Percentiles rank a stretch among this genome's conserved stretches.
Evolutionary conservation across 2,797 vertebrate genomes (phyloP).

Genomic region (Acanthis flammea): DNA sequence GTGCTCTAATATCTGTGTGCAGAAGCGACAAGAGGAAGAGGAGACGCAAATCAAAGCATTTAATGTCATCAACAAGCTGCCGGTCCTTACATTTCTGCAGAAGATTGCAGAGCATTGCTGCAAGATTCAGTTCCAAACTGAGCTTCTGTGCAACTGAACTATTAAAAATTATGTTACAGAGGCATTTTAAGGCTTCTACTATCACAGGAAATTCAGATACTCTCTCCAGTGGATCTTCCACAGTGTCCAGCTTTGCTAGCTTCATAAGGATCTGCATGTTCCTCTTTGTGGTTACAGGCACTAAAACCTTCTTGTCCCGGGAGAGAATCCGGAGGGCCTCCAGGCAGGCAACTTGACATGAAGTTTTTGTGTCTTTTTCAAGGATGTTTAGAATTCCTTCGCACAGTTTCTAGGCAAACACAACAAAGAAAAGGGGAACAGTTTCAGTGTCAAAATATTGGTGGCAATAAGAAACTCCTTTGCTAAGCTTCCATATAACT

Average conservation of each 20-base stretch:
- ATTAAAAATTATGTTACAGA: conserved; percentile 96
- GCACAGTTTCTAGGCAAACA: conserved; percentile 85
- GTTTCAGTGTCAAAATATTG: neutral
- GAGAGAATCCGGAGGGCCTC: conserved; percentile 96
- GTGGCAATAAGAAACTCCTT: neutral
- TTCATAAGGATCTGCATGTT: conserved; percentile 88
- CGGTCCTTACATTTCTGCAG: conserved; percentile 78
- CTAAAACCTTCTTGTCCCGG: conserved; percentile 91
- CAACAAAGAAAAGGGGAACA: neutral
- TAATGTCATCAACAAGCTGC: conserved; percentile 84
- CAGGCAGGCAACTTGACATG: conserved; percentile 88
- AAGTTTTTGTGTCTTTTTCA: conserved; percentile 78
- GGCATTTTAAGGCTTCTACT: conserved; percentile 96
- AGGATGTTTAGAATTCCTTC: conserved; percentile 86
- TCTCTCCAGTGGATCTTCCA: conserved; percentile 76
- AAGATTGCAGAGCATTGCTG: conserved; percentile 83
- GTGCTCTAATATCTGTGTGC: conserved; percentile 84
- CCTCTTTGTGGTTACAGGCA: conserved; percentile 88
- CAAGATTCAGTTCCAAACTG: conserved; percentile 88
- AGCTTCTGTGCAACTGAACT: conserved; percentile 91
- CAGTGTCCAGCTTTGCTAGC: conserved; percentile 80
- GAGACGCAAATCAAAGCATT: conserved; percentile 92
- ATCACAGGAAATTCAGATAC: conserved; percentile 82
- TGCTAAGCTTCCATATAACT: neutral
- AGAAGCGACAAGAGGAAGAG: conserved; percentile 95